phyloP scores from a whole-genome alignment of 2,888 invertebrate genomes.

The Pegoplata infirma region DNA sequence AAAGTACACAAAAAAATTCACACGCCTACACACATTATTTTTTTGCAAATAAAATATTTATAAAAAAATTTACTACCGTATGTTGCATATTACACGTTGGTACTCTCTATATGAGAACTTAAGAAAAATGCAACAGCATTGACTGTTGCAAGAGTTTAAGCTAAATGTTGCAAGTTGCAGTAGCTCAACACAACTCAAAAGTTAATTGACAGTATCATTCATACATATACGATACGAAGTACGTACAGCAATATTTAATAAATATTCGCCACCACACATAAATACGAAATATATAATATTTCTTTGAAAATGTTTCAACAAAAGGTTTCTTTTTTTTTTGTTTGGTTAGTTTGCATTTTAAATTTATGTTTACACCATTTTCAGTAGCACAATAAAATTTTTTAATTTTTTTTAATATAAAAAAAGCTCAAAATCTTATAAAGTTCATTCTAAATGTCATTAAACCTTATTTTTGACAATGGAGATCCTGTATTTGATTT shows the following conservation, averaged over 20 bases:
- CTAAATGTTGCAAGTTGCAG: slow-evolving; percentile 3
- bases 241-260: slow-evolving; percentile 19
- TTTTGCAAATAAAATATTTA: slow-evolving; percentile 10
- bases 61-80: slow-evolving; percentile 20
- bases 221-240: no score
- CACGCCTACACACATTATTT: slow-evolving; percentile 60
- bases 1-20: slow-evolving; percentile 52
- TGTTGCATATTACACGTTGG: neutral
- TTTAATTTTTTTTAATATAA: no score
- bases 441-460: no score
- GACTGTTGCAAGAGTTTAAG: neutral
- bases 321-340: neutral
- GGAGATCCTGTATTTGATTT: no score
- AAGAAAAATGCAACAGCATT: neutral
- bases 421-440: no score
- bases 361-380: slow-evolving; percentile 15
- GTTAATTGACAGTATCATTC: slow-evolving; percentile 52
- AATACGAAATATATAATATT: neutral
- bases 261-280: neutral
- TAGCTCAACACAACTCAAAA: slow-evolving; percentile 38
- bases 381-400: no score
- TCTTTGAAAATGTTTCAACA: slow-evolving; percentile 4
- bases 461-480: no score
- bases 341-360: neutral
- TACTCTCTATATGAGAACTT: neutral